These are phyloP conservation scores for Dryomyza anilis DNA, from an alignment of 2,888 invertebrate genomes.

Conservation along the genomic window DNA sequence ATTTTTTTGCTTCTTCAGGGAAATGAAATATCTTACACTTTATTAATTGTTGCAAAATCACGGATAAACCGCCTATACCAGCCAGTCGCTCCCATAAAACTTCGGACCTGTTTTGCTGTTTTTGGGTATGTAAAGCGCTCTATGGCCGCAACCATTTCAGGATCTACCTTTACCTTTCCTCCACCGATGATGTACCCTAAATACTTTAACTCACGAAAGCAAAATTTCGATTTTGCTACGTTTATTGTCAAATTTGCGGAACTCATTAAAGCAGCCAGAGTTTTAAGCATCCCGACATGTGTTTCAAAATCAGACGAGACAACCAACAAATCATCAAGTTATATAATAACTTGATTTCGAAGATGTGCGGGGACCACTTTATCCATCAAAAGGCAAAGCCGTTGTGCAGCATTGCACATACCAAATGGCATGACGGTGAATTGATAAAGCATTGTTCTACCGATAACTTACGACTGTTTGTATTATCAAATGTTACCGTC, in stretches of 20 bases:
- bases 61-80: conserved; percentile 14
- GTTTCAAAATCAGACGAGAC: neutral
- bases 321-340: neutral
- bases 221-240: neutral
- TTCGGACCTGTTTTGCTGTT: neutral
- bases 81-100: neutral
- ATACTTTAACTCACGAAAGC: neutral
- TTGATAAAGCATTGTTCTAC: too few relatives aligned
- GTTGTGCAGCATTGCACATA: neutral
- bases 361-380: neutral
- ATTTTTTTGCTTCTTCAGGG: neutral
- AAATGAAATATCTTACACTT: neutral
- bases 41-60: neutral
- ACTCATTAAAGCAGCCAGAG: neutral
- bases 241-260: neutral
- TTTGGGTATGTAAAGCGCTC: neutral
- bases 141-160: neutral
- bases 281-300: neutral
- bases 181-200: neutral
- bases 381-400: neutral
- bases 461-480: too few relatives aligned
- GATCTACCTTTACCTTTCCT: neutral
- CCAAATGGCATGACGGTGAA: too few relatives aligned
- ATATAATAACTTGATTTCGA: neutral
- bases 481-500: too few relatives aligned